These are phyloP conservation scores for Palythoa grandis DNA, from an alignment of 92 coral and sea anemone genomes.

Conservation along the genomic window DNA sequence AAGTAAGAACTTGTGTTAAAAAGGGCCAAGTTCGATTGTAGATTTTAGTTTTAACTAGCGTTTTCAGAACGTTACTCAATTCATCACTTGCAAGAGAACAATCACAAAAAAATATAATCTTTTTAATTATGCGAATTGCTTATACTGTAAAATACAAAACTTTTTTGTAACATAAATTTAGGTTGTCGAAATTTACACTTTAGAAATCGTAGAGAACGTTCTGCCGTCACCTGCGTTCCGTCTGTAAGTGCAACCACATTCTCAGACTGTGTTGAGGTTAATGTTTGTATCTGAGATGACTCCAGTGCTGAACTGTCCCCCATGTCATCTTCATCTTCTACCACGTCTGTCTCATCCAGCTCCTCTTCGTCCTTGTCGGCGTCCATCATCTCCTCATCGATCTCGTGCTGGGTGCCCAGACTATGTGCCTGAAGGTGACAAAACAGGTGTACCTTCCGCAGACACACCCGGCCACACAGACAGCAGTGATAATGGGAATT, in stretches of 20 bases:
- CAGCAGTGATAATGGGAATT: conserved; percentile 94
- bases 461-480: conserved; percentile 85
- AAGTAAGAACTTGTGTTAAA: no score
- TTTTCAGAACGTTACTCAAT: no score
- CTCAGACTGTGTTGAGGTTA: conserved; percentile 57
- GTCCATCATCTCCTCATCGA: conserved; percentile 58
- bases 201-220: background rate
- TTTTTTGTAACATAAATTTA: background rate
- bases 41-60: no score
- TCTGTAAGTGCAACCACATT: conserved; percentile 81
- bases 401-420: conserved; percentile 72
- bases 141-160: no score
- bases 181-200: background rate
- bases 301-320: conserved; percentile 69
- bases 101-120: no score
- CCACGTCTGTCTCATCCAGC: conserved; percentile 68
- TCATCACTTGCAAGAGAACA: no score
- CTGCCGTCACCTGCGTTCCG: conserved; percentile 74
- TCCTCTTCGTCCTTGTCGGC: conserved; percentile 71
- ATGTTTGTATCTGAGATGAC: conserved; percentile 68
- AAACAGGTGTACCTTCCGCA: conserved; percentile 84
- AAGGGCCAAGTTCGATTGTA: no score
- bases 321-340: conserved; percentile 66
- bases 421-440: conserved; percentile 91
- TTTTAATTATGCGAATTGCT: no score